phyloP scores from a whole-genome alignment of 2,797 vertebrate genomes.

The Microctenopoma stevenorrisi region DNA sequence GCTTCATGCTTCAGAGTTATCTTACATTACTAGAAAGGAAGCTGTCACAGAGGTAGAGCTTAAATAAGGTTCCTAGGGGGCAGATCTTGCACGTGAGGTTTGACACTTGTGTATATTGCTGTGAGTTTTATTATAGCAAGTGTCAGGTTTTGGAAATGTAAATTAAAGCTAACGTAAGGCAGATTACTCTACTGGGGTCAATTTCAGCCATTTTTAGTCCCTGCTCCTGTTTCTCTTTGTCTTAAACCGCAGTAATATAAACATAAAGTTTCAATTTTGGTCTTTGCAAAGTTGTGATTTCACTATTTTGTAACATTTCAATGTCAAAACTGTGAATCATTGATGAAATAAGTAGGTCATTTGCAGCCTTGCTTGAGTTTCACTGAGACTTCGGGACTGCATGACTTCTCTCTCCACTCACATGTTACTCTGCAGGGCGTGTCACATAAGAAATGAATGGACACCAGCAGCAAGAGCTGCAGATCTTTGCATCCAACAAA shows the following conservation, averaged over 20 bases:
- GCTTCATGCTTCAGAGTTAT: slow-evolving; percentile 46
- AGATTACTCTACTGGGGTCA: not conserved
- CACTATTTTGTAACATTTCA: not conserved
- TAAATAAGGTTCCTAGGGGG: slow-evolving; percentile 36
- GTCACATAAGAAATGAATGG: slow-evolving; percentile 47
- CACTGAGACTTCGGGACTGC: not conserved
- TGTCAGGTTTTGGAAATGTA: not conserved
- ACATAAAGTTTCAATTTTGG: too few relatives aligned
- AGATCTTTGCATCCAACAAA: not conserved
- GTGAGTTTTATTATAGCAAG: not conserved
- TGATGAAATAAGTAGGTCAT: not conserved
- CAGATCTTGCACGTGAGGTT: slow-evolving; percentile 15
- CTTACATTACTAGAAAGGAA: slow-evolving; percentile 64
- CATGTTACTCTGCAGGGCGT: slow-evolving; percentile 61
- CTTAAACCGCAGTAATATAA: too few relatives aligned
- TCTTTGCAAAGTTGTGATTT: too few relatives aligned
- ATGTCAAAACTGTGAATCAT: not conserved
- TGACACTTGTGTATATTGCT: not conserved
- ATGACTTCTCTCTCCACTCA: slow-evolving; percentile 22
- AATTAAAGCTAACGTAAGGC: not conserved
- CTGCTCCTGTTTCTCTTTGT: not conserved
- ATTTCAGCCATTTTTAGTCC: not conserved
- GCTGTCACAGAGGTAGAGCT: slow-evolving; percentile 18
- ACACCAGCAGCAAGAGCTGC: slow-evolving; percentile 32
- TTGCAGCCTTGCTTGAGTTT: not conserved